Evolutionary conservation across 2,113 vertebrate species (phyloP), one percentile per base, ranked within the genome.

Genomic region (Rhabdomys dilectus): DNA sequence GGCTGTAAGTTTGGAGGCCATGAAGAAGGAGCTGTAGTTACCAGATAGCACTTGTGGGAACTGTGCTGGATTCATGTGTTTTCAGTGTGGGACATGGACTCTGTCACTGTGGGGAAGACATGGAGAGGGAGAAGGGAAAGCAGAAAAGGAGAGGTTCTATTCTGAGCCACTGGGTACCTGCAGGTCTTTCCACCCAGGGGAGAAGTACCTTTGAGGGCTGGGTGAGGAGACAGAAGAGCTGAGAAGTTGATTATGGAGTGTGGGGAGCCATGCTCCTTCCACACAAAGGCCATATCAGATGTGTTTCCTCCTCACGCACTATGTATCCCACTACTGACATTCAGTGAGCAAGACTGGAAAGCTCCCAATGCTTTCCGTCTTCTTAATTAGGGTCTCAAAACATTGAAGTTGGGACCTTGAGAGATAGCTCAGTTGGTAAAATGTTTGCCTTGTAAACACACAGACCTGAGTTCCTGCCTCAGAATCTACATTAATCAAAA

Each of bases 201-300:
- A 66, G 66, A 73, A 56, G 62, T 51, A 6, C 24, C 39, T 31
- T 22, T 58, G 86, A 68, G 88, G 58, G 26, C 7, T 78, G 6
- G 29, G 15, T 31, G 26, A 22, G 48, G 29, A 51, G 21, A 31
- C 7, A 24, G 68, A 58, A 77, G 75, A 15, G 29, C 21, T 16
- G 62, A 15, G 19, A 0, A 0, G 13, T 13, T 42, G n/a, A 22
- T 17, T 73, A 29, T 17, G 45, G 62, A 21, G 0, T 1, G 5
- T 80, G 77, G 17, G 9, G 31, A 2, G 45, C 62, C 70, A 48
- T 6, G 11, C 16, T 24, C n/a, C 34, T 16, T 51, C 76, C 11
- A 51, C 48, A 34, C 5, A 16, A 66, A 6, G 66, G 66, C 34
- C 64, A 21, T 11, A 34, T 22, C 5, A 58, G 19, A 48, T n/a